These are phyloP conservation scores for Plutella xylostella DNA, from an alignment of 2,888 invertebrate species.

Conservation along the genomic window DNA sequence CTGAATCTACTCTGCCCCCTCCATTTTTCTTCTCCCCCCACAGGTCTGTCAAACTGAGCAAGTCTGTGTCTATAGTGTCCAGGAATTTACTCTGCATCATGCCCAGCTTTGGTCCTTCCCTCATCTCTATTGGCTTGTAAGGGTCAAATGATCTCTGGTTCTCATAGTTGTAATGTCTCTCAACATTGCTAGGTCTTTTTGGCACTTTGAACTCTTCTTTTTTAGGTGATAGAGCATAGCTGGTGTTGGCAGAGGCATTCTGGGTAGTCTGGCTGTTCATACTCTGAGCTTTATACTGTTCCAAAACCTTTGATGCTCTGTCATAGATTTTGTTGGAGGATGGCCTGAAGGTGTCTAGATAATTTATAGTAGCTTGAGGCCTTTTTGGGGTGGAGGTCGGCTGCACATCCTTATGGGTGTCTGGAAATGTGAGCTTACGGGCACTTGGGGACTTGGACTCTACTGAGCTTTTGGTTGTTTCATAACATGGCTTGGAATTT, in stretches of 20 bases:
- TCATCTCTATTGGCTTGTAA: slow-evolving; percentile 15
- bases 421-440: slow-evolving; percentile 44
- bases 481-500: slow-evolving; percentile 19
- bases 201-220: slow-evolving; percentile 54
- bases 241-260: slow-evolving; percentile 26
- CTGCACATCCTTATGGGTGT: slow-evolving; percentile 44
- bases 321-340: slow-evolving; percentile 57
- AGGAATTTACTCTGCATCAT: slow-evolving; percentile 35
- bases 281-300: slow-evolving; percentile 50
- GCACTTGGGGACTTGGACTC: slow-evolving; percentile 39
- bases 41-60: slow-evolving; percentile 72
- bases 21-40: slow-evolving; percentile 66
- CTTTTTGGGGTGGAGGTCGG: slow-evolving; percentile 57
- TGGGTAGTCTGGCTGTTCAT: slow-evolving; percentile 27
- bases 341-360: slow-evolving; percentile 41
- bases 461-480: slow-evolving; percentile 19
- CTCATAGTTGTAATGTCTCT: slow-evolving; percentile 12
- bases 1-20: slow-evolving; percentile 37
- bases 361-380: slow-evolving; percentile 23
- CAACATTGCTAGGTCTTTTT: slow-evolving; percentile 41
- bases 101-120: slow-evolving; percentile 28
- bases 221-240: slow-evolving; percentile 27
- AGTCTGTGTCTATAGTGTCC: slow-evolving; percentile 53
- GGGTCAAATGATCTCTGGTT: no score
- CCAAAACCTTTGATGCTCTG: slow-evolving; percentile 50